Evolutionary conservation across 92 coral and sea anemone genomes (phyloP).

Genomic region (Isaurus tuberculatus): DNA sequence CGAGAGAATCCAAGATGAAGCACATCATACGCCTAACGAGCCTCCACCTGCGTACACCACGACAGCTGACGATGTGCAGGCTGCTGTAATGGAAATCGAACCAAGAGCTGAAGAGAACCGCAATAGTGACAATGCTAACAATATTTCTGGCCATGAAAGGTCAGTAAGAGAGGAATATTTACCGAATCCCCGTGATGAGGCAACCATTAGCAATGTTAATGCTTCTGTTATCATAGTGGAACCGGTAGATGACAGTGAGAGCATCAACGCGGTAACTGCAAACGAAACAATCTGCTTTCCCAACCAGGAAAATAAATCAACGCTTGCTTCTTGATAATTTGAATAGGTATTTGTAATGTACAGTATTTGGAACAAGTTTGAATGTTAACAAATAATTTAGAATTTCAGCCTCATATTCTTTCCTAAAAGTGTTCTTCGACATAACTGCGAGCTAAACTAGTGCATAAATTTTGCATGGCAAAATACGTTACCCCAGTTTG

Average conservation of each 20-base stretch:
- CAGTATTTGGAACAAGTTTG: no score
- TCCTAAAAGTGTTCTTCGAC: no score
- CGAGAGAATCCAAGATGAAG: conserved; percentile 45
- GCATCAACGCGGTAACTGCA: neutral
- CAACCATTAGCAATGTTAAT: neutral
- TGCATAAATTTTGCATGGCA: no score
- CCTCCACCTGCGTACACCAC: conserved; percentile 36
- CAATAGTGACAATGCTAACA: neutral
- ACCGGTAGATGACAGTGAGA: neutral
- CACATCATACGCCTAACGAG: conserved; percentile 22
- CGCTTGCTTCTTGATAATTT: neutral
- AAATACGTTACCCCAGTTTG: no score
- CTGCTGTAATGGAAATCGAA: neutral
- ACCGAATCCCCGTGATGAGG: neutral
- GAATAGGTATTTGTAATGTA: neutral
- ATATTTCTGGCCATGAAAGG: neutral
- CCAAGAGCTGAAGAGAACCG: neutral
- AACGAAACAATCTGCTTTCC: neutral
- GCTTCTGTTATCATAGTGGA: conserved; percentile 15
- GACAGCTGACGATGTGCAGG: conserved; percentile 8
- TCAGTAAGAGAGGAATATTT: conserved; percentile 6
- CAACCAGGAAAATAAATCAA: neutral
- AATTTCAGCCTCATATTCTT: no score
- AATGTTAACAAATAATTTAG: no score
- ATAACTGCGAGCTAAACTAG: no score